These are phyloP conservation scores for Drosophila fungiperda DNA, from an alignment of 2,888 invertebrate species.

Conservation along the genomic window DNA sequence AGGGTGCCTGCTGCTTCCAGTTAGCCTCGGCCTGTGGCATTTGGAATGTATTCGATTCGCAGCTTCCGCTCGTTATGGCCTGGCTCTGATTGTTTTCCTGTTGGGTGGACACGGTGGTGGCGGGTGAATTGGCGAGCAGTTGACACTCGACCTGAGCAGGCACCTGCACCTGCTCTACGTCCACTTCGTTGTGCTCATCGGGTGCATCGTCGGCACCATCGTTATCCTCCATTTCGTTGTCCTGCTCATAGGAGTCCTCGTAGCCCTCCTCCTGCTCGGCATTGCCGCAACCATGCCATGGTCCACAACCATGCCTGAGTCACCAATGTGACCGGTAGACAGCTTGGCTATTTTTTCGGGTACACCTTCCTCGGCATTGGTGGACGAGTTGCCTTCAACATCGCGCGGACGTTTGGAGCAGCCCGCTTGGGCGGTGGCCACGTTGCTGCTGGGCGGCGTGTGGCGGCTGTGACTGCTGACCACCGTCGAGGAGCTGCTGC, in stretches of 20 bases:
- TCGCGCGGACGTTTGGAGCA: constrained; percentile 87
- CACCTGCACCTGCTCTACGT: constrained; percentile 87
- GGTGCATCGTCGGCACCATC: constrained; percentile 85
- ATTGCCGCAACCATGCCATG: too few species aligned
- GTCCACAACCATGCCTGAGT: constrained; percentile 88
- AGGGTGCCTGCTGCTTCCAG: constrained; percentile 83
- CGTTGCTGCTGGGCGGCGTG: constrained; percentile 88
- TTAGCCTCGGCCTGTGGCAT: constrained; percentile 66
- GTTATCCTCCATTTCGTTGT: constrained; percentile 87
- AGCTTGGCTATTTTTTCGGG: constrained; percentile 82
- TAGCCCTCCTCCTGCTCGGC: constrained; percentile 87
- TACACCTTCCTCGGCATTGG: constrained; percentile 84
- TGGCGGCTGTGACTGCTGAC: constrained; percentile 85
- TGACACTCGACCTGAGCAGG: constrained; percentile 85
- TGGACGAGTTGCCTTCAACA: constrained; percentile 86
- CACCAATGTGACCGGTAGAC: constrained; percentile 86
- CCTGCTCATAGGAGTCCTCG: constrained; percentile 86
- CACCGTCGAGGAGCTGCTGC: constrained; percentile 83
- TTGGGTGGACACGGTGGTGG: constrained; percentile 72
- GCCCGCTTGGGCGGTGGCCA: constrained; percentile 89
- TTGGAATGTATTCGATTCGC: constrained; percentile 86
- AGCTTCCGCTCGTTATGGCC: constrained; percentile 92
- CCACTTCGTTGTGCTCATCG: constrained; percentile 87
- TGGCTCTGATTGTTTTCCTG: constrained; percentile 87
- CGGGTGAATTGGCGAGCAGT: constrained; percentile 53